Base-by-base conservation (phyloP, 53 echinoderm and acorn worm genomes). In the Echinarachnius parma region DNA sequence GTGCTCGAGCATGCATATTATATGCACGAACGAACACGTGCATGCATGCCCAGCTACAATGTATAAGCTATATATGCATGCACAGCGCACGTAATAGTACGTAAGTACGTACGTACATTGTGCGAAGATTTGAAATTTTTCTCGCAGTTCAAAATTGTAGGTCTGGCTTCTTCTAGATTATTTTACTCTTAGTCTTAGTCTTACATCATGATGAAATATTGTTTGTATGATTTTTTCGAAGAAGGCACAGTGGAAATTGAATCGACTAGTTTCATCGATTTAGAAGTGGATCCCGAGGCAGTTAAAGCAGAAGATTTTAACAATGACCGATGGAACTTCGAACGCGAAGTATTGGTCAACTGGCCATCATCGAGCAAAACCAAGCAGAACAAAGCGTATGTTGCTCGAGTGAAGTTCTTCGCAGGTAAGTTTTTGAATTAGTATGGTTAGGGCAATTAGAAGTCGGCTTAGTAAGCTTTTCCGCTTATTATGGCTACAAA, bases 1-100 rank as follows among this genome's bases (percentile, higher is more conserved):
- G 48, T 48, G 48, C 48, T 48, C 48, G 48, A 48, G 48, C 48
- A 48, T 48, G 48, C 48, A 48, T 48, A 48, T 48, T 48, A 48
- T 48, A 48, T 2, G 48, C 48, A 48, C 48, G 48, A 48, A 48
- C 48, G 48, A 48, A 48, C 48, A 48, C 48, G 48, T 48, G 48
- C 48, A 48, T 48, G 48, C 48, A 48, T 3, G 48, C 48, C 48
- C 48, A 48, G 48, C 48, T 48, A 48, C 48, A 48, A 4, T 48
- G 48, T 48, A 48, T 48, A 48, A 48, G 48, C 48, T 48, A 48
- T 48, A 48, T 48, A 3, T 22, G 3, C 21, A n/a, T n/a, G n/a
- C n/a, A n/a, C n/a, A n/a, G n/a, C n/a, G n/a, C n/a, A n/a, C n/a
- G n/a, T n/a, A n/a, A n/a, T n/a, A n/a, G n/a, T n/a, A n/a, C n/a